These are phyloP conservation scores for Bolinopsis microptera DNA, from an alignment of 37 sponge, comb jelly and placozoan species.

Conservation along the genomic window DNA sequence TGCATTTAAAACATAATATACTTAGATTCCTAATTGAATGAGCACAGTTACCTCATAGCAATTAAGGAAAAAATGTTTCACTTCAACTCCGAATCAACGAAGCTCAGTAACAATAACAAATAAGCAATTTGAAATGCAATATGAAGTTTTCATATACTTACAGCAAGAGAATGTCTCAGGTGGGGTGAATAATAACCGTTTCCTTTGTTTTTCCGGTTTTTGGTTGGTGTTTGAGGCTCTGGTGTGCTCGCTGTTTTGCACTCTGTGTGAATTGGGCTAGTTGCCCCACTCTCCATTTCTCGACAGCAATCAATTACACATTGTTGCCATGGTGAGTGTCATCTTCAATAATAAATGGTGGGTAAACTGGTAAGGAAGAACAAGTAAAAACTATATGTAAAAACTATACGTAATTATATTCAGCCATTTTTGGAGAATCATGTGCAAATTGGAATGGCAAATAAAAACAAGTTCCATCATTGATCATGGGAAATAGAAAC, in stretches of 20 bases:
- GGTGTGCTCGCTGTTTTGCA: not conserved
- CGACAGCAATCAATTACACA: not conserved
- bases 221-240: conserved; percentile 60
- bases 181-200: conserved; percentile 30
- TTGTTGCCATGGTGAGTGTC: not conserved
- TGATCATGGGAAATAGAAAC: too few relatives aligned
- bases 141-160: not conserved
- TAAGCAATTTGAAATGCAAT: not conserved
- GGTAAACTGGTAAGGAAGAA: too few relatives aligned
- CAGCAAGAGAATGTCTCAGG: not conserved
- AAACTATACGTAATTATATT: not conserved
- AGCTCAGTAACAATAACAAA: not conserved
- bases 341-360: not conserved
- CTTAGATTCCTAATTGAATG: not conserved
- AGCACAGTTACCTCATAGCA: not conserved
- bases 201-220: conserved; percentile 28
- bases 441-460: not conserved
- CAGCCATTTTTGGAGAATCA: too few relatives aligned
- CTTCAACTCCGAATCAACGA: not conserved
- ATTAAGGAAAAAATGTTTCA: not conserved
- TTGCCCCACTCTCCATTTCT: conserved; percentile 44
- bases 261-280: conserved; percentile 29
- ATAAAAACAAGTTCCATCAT: not conserved
- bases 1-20: not conserved
- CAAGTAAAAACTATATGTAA: not conserved